Evolutionary conservation across 2,113 vertebrate species (phyloP), one percentile per base, ranked within the genome.

Genomic region (Tinamus guttatus): DNA sequence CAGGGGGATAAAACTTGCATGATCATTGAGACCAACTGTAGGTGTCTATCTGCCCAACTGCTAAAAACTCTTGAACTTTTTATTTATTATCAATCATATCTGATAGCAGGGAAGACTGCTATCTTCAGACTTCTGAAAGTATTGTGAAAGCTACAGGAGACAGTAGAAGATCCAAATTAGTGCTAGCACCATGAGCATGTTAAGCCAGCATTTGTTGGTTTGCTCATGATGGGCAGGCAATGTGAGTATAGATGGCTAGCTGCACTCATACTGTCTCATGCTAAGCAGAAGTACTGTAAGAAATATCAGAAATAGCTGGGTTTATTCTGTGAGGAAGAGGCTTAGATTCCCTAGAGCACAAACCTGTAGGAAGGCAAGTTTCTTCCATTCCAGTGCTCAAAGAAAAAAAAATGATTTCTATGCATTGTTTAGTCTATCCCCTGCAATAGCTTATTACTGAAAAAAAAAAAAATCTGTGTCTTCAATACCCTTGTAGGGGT

Each of bases 161-260:
- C 11, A 41, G 47, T 36, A 59, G 7, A 54, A 30, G 15, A 41
- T 25, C 58, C n/a, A 81, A 34, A 17, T 34, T 54, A 84, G 36
- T 22, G 30, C 47, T 71, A n/a, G 40, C 68, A 58, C 18, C n/a
- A 10, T 0, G 0, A 2, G 34, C 74, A 19, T 9, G 13, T 30
- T 28, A 11, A 74, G 28, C 19, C 19, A 58, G 34, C 4, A 3
- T 36, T 36, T 4, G 25, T 28, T 56, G 54, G 28, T 30, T 56
- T 56, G 54, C 28, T 30, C 12, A 5, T 28, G 36, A 30, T n/a
- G 13, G 10, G 8, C 41, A 34, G 41, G 24, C 5, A 84, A 36
- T 6, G 30, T 30, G 28, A 25, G 2, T 28, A n/a, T 0, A 67
- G 14, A 16, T 25, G 17, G 17, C 51, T 79, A 51, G 22, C 22